Evolutionary conservation across 2,888 invertebrate genomes (phyloP), one percentile per base, ranked within the genome.

Genomic region (Tenthredo mesomela): DNA sequence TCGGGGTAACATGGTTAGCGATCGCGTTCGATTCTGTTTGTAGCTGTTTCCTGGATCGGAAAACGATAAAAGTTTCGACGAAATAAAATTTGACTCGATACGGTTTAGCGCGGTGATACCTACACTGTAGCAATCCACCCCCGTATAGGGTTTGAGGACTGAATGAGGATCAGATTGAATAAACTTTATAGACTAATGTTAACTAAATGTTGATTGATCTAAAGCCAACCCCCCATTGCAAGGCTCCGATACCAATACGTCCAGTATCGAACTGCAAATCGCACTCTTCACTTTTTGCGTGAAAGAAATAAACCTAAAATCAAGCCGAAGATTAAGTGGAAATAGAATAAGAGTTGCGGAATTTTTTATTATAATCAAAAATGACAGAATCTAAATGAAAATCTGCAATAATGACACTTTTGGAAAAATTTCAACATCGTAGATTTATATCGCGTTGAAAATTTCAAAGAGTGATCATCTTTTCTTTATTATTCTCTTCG

Each of bases 1-100:
- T 67, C 18, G 29, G 50, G 21, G 25, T 73, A 43, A 73, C 71
- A 73, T 25, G 77, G 33, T 77, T 50, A 18, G 77, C 77, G 33
- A 50, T 77, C 50, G 71, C 21, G 21, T 73, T 80, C 61, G 61
- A 61, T 40, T 61, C 80, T 37, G 58, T 80, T 58, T 78, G 54
- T 61, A 25, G 86, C 84, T 87, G 87, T 86, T 89, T 85, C 86
- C 86, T 85, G 86, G 87, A 89, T 87, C 86, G 88, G 87, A 87
- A 88, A 87, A 88, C 89, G 88, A 87, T 89, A 89, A 89, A 88
- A 89, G 89, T 88, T 87, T 86, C 86, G 84, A 86, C 84, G 86
- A 85, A 84, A 83, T 86, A 87, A 86, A 86, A 87, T 86, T 29
- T 58, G 58, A 84, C 80, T 71, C 80, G 75, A 18, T 50, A 12